Evolutionary conservation across 2,113 vertebrate genomes (phyloP).

Genomic region (Uria aalge): DNA sequence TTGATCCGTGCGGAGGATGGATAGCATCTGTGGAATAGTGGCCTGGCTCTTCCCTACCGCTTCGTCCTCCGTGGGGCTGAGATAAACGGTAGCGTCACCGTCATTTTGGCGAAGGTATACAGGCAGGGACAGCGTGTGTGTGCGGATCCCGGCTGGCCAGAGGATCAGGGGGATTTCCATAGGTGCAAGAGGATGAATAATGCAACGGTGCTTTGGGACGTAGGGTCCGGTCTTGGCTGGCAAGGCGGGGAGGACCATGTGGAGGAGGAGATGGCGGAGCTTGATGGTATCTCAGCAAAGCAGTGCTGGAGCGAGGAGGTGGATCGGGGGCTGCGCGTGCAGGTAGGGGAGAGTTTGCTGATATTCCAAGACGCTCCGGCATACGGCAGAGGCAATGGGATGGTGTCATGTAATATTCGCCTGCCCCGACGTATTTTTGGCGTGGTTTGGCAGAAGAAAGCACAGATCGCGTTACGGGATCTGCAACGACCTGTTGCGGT

Average conservation of each 20-base stretch:
- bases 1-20: accelerated
- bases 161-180: neutral
- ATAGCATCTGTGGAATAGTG: neutral
- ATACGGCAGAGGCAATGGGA: accelerated
- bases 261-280: accelerated
- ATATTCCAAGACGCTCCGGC: accelerated
- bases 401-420: accelerated
- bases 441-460: neutral
- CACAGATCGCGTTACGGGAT: accelerated
- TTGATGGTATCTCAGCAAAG: neutral
- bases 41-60: accelerated
- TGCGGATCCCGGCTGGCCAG: accelerated
- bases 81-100: accelerated
- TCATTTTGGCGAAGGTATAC: neutral
- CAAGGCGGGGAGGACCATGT: accelerated
- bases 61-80: neutral
- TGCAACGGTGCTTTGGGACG: accelerated
- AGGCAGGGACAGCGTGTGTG: accelerated
- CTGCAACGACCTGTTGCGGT: neutral
- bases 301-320: accelerated
- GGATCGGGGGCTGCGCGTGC: accelerated
- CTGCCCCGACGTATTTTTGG: accelerated
- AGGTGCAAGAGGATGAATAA: neutral
- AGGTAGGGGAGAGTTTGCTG: neutral
- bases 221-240: neutral